Evolutionary conservation across 2,888 invertebrate species (phyloP).

Genomic region (Coronaproctus castanopsis): DNA sequence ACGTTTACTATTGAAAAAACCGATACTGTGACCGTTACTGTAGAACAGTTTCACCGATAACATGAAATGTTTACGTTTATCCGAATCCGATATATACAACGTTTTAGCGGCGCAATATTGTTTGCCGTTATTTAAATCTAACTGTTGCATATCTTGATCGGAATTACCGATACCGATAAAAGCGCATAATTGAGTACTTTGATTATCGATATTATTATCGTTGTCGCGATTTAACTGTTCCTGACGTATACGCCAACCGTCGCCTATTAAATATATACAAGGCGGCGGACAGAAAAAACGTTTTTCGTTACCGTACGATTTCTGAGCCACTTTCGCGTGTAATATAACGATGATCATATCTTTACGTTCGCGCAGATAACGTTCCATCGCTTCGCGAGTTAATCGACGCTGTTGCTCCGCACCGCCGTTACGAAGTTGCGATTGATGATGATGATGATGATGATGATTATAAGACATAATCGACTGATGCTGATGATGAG

Average conservation of each 20-base stretch:
- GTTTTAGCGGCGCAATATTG: slow-evolving; percentile 99
- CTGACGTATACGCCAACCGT: slow-evolving; percentile 88
- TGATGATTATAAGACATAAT: too few relatives aligned
- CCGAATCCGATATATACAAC: slow-evolving; percentile 94
- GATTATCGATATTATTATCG: slow-evolving; percentile 20
- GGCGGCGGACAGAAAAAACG: slow-evolving; percentile 99
- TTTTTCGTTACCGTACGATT: slow-evolving; percentile 98
- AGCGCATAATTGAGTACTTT: slow-evolving; percentile 81
- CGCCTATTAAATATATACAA: slow-evolving; percentile 95
- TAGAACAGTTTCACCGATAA: slow-evolving; percentile 98
- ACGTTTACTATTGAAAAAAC: slow-evolving; percentile 92
- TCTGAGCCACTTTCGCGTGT: slow-evolving; percentile 99
- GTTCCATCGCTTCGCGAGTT: slow-evolving; percentile 85
- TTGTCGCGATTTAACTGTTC: slow-evolving; percentile 83
- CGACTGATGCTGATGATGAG: too few relatives aligned
- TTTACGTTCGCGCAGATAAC: slow-evolving; percentile 79
- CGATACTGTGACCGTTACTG: slow-evolving; percentile 93
- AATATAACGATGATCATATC: slow-evolving; percentile 93
- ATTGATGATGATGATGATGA: too few relatives aligned
- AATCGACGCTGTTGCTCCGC: slow-evolving; percentile 41
- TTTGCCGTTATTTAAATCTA: slow-evolving; percentile 91
- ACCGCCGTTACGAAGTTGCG: too few relatives aligned
- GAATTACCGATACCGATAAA: slow-evolving; percentile 98
- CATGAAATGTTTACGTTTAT: slow-evolving; percentile 99
- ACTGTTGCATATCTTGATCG: slow-evolving; percentile 96